These are phyloP conservation scores for Lasius fuliginosus DNA, from an alignment of 2,888 invertebrate genomes.

Conservation along the genomic window DNA sequence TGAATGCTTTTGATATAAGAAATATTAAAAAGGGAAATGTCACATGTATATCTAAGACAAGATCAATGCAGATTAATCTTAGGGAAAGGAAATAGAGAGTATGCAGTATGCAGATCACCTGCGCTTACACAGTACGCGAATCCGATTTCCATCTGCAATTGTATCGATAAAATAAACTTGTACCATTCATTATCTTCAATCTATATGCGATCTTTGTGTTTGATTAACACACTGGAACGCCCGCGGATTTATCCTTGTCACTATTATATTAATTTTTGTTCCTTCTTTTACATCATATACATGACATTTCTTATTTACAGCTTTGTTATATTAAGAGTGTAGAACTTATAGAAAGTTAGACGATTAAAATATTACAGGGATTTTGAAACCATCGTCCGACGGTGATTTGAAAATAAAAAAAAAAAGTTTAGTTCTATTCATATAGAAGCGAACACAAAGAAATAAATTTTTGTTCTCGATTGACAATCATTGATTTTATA, in stretches of 20 bases:
- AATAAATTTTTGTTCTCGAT: background rate
- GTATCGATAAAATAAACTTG: conserved; percentile 59
- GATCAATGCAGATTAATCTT: conserved; percentile 53
- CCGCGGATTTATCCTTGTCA: background rate
- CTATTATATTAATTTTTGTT: conserved; percentile 4
- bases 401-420: conserved; percentile 7
- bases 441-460: background rate
- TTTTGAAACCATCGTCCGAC: background rate
- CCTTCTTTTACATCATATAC: background rate
- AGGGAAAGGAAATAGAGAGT: conserved; percentile 35
- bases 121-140: conserved; percentile 6
- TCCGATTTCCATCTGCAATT: conserved; percentile 53
- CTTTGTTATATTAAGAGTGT: background rate
- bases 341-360: background rate
- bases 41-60: conserved; percentile 55
- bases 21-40: conserved; percentile 54
- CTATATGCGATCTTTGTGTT: conserved; percentile 40
- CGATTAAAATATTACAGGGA: background rate
- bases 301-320: background rate
- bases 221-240: conserved; percentile 9
- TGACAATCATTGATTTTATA: background rate
- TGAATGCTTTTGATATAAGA: conserved; percentile 58
- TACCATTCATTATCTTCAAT: conserved; percentile 58
- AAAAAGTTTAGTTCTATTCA: background rate
- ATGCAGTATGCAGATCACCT: background rate